phyloP scores from a whole-genome alignment of 2,888 invertebrate species.

The Scaptomyza cyrtandrae region DNA sequence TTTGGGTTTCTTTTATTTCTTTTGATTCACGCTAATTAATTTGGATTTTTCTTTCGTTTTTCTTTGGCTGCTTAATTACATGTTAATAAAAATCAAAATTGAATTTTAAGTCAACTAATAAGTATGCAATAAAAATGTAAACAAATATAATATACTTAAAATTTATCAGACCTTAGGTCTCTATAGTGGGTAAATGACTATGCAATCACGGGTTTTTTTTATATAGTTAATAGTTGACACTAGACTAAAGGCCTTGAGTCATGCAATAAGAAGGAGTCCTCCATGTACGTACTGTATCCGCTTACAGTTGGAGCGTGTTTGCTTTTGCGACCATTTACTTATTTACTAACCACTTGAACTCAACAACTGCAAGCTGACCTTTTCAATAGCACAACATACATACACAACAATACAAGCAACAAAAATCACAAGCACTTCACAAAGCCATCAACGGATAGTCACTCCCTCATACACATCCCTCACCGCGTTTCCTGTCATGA shows the following conservation, averaged over 20 bases:
- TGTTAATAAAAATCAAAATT: slow-evolving; percentile 12
- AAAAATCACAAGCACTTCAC: slow-evolving; percentile 4
- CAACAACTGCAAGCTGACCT: slow-evolving; percentile 58
- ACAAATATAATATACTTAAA: too few relatives aligned
- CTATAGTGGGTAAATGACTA: not conserved
- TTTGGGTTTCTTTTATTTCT: slow-evolving; percentile 7
- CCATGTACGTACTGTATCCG: slow-evolving; percentile 2
- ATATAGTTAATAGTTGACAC: slow-evolving; percentile 20
- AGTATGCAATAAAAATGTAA: not conserved
- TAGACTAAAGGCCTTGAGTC: slow-evolving; percentile 30
- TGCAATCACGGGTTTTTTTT: not conserved
- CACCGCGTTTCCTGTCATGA: not conserved
- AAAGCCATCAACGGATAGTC: slow-evolving; percentile 9
- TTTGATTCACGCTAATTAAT: slow-evolving; percentile 26
- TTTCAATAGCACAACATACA: slow-evolving; percentile 41
- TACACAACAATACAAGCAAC: slow-evolving; percentile 5
- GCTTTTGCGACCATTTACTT: slow-evolving; percentile 55
- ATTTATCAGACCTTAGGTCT: too few relatives aligned
- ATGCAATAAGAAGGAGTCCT: slow-evolving; percentile 18
- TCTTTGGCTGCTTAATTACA: slow-evolving; percentile 1
- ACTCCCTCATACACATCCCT: not conserved
- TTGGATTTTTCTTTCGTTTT: slow-evolving; percentile 4
- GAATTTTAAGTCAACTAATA: not conserved
- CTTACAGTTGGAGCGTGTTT: slow-evolving; percentile 26
- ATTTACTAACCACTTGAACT: slow-evolving; percentile 60